phyloP scores from a whole-genome alignment of 2,797 vertebrate genomes.

The Cirrhinus mrigala region DNA sequence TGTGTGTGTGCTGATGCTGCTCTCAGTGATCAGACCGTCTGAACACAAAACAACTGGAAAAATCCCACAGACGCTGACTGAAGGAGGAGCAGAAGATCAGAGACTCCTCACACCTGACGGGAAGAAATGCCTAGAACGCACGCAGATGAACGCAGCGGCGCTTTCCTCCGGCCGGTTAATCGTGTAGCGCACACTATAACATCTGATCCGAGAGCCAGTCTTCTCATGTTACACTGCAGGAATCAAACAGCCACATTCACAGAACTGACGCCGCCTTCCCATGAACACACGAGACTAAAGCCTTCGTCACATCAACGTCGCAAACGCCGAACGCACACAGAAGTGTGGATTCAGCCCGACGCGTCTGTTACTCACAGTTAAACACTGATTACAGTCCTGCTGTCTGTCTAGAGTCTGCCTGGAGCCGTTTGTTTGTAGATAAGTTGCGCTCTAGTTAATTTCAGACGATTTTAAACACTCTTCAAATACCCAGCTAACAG shows the following conservation, averaged over 20 bases:
- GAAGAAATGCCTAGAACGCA: not conserved
- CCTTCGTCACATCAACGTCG: not conserved
- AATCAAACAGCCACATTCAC: not conserved
- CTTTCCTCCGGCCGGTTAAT: not conserved
- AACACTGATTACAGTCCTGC: conserved; percentile 34
- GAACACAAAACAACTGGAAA: no score
- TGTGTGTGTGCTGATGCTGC: no score
- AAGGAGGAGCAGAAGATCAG: no score
- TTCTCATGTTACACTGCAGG: not conserved
- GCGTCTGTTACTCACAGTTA: conserved; percentile 35
- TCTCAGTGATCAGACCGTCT: no score
- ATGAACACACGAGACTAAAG: not conserved
- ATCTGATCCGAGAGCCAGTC: not conserved
- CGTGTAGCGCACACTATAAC: not conserved
- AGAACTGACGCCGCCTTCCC: not conserved
- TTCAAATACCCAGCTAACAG: not conserved
- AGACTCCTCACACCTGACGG: no score
- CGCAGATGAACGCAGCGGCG: not conserved
- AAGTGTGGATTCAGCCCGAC: not conserved
- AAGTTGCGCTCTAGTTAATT: not conserved
- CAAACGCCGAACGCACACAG: conserved; percentile 3
- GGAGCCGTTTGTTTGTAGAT: not conserved
- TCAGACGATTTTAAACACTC: not conserved
- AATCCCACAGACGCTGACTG: no score
- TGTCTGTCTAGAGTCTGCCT: conserved; percentile 11